Evolutionary conservation across 2,113 vertebrate species (phyloP).

Genomic region (Lipophrys pholis): DNA sequence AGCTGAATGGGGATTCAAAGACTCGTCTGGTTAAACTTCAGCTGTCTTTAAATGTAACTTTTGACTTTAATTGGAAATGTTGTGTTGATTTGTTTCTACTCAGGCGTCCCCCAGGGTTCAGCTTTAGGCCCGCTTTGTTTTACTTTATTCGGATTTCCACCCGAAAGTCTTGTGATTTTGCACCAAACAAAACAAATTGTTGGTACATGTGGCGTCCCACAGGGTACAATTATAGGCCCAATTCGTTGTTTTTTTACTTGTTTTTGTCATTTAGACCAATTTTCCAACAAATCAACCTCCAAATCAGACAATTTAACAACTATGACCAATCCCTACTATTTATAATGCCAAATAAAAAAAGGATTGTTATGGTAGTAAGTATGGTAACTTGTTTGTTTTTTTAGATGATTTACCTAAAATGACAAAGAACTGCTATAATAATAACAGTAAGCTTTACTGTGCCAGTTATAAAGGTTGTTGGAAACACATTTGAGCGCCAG

Average conservation of each 20-base stretch:
- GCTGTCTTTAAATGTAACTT: background rate
- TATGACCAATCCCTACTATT: background rate
- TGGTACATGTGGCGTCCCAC: too few species aligned
- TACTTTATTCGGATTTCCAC: too few species aligned
- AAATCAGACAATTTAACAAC: fast-evolving
- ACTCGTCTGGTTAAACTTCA: background rate
- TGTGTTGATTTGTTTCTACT: background rate
- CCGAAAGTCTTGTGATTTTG: too few species aligned
- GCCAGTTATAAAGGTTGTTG: too few species aligned
- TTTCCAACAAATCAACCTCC: background rate
- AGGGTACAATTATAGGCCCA: slow-evolving; percentile 6
- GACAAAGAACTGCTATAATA: too few species aligned
- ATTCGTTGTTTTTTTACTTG: background rate
- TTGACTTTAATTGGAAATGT: background rate
- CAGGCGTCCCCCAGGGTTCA: slow-evolving; percentile 10
- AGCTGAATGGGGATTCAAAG: background rate
- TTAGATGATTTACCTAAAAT: too few species aligned
- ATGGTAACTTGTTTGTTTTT: too few species aligned
- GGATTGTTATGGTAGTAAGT: background rate
- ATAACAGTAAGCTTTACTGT: too few species aligned
- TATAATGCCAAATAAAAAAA: background rate
- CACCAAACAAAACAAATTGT: too few species aligned
- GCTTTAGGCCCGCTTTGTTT: too few species aligned
- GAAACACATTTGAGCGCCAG: too few species aligned
- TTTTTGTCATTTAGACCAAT: background rate